Evolutionary conservation across 2,113 vertebrate species (phyloP), one percentile per base, ranked within the genome.

Genomic region (Nerophis lumbriciformis): DNA sequence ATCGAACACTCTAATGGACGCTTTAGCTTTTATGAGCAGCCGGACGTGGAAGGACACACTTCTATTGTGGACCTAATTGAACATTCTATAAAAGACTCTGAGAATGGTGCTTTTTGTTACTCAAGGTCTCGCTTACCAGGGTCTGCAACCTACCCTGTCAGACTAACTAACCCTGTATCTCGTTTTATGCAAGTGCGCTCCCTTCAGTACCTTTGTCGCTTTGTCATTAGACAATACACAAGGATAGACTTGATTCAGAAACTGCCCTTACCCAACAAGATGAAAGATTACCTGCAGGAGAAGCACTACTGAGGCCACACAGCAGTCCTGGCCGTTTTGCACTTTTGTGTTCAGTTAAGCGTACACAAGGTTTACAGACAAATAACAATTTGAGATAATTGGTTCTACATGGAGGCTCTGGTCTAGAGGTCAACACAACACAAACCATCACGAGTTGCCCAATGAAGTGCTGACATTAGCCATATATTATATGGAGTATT

Each of bases 261-360:
- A 93, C 93, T 99, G 92, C 97, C 97, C 91, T 92, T 99, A 90
- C 97, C 97, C 84, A 98, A 95, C 93, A 99, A 98, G 90, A 99
- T 99, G 96, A 99, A 99, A 95, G 96, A 98, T 91, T 99, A 99
- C 84, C 88, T 99, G 89, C 97, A 99, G 91, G 97, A 99, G 90
- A 99, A 99, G 92, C 96, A 99, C 95, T 99, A 99, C 95, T 99
- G 95, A 99, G 71, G 69, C 80, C 70, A 87, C 83, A 74, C 53
- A 87, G 92, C 85, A 85, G 79, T 73, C 78, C 89, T 92, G 90
- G 91, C 90, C 90, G 89, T 91, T 91, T 92, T 94, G 95, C 94
- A 95, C 95, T 95, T 91, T 95, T 93, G 92, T 91, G 92, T 92
- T 91, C 83, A 87, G 90, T 84, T 71, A 71, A 86, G 90, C 89